phyloP scores from a whole-genome alignment of 2,113 vertebrate species.

The Rynchops niger region DNA sequence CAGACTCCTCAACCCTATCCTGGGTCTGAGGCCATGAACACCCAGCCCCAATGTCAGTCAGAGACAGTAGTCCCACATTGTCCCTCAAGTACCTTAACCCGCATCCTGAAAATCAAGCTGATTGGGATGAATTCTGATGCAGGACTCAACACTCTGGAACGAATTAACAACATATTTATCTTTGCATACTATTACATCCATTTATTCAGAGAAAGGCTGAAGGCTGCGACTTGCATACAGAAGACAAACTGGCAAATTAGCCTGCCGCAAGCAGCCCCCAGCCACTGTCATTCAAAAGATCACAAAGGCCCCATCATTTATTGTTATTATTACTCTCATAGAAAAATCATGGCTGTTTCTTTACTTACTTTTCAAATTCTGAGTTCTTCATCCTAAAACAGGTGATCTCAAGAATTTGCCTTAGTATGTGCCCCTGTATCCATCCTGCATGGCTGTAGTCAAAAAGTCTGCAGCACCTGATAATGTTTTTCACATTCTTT shows the following conservation, averaged over 20 bases:
- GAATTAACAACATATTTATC: neutral
- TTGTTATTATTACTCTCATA: neutral
- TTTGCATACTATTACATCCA: neutral
- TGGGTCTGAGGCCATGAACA: neutral
- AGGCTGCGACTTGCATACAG: constrained; percentile 2
- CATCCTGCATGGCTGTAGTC: constrained; percentile 54
- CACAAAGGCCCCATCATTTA: neutral
- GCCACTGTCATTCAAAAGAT: constrained; percentile 16
- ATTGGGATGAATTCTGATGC: neutral
- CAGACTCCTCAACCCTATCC: neutral
- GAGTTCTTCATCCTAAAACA: constrained; percentile 63
- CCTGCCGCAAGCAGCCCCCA: neutral
- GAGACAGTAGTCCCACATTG: neutral
- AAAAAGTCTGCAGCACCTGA: constrained; percentile 67
- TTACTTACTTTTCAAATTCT: constrained; percentile 69
- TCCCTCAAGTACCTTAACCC: neutral
- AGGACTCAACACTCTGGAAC: neutral
- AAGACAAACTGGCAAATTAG: constrained; percentile 30
- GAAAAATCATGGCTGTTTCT: neutral
- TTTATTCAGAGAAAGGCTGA: constrained; percentile 14
- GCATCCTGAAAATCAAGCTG: neutral
- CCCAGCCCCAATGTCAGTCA: neutral
- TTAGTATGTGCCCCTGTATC: constrained; percentile 45
- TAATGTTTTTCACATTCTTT: constrained; percentile 67
- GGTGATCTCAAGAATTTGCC: constrained; percentile 59